phyloP scores from a whole-genome alignment of 2,113 vertebrate species.

The Myocastor coypus region DNA sequence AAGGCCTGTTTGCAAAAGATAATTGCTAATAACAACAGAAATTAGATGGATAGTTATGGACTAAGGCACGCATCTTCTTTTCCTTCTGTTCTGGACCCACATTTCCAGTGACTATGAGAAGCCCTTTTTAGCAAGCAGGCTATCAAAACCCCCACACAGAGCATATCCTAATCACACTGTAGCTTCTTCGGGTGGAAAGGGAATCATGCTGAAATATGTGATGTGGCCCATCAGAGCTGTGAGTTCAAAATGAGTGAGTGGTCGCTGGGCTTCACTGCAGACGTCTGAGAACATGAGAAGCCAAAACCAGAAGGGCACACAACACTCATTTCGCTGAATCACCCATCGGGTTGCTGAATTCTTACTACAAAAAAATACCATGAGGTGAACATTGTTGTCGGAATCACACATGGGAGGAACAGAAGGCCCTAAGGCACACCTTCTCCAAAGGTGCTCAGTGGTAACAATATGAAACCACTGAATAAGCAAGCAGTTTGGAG shows the following conservation, averaged over 20 bases:
- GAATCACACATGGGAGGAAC: background rate
- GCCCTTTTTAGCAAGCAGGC: background rate
- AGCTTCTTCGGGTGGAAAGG: background rate
- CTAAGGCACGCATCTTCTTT: conserved; percentile 73
- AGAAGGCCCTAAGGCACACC: background rate
- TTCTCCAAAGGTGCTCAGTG: background rate
- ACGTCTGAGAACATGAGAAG: background rate
- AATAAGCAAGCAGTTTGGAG: background rate
- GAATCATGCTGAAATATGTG: background rate
- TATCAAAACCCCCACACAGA: background rate
- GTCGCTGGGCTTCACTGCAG: background rate
- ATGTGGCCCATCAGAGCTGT: background rate
- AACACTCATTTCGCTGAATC: background rate
- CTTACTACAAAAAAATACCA: background rate
- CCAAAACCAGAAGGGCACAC: background rate
- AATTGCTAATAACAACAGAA: conserved; percentile 83
- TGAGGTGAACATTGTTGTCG: background rate
- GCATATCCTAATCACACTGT: background rate
- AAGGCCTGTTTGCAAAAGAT: conserved; percentile 79
- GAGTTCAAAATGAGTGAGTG: background rate
- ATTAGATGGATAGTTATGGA: conserved; percentile 76
- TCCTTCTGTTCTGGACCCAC: conserved; percentile 77
- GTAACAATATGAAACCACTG: background rate
- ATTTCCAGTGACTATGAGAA: conserved; percentile 63
- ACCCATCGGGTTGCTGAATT: conserved; percentile 16